Base-by-base conservation (phyloP, 2,888 invertebrate genomes). In the Acleris laterana region DNA sequence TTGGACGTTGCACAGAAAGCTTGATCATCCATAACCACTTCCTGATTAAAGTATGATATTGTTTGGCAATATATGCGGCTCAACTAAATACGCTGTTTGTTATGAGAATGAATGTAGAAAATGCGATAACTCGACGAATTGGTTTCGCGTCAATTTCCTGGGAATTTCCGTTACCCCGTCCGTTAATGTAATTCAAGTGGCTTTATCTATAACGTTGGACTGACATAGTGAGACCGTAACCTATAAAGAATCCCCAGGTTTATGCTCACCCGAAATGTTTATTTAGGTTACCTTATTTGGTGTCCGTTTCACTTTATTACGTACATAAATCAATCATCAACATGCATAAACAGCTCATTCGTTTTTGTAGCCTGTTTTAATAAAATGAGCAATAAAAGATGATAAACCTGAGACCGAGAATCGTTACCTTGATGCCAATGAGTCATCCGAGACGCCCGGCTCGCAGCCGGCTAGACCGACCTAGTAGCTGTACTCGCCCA, bases 361-460 rank as follows among this genome's bases (percentile, higher is more conserved):
- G 46, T 46, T 52, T 66, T 66, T 65, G 56, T 62, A 51, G 50
- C 56, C 46, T 48, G 48, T 22, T 9, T 62, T 57, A 46, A 46
- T 62, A 52, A 56, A 42, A 48, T 64, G 49, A 55, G 20, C 44
- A 55, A 32, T 17, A n/a, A n/a, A 46, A n/a, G 46, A 6, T 46
- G 46, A 63, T n/a, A 32, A 9, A 32, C 32, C 32, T 32, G 32
- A 9, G 32, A 32, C 48, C 48, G 48, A 51, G 61, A 62, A 62
- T 66, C 65, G 56, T 62, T 62, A 66, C 76, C 77, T 78, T 77
- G 77, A 70, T 72, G 72, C 66, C 69, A 73, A 78, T 90, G 90
- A 90, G 81, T 90, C 90, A 90, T 81, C 76, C 74, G 80, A 71
- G 64, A 67, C 78, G 80, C 76, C 78, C 74, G 72, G 75, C 79